A percentile compares a stretch with the other conserved stretches of the same genome.
Conservation (phyloP, 1,140 invertebrate genomes). For the Colletes gigas region DNA sequence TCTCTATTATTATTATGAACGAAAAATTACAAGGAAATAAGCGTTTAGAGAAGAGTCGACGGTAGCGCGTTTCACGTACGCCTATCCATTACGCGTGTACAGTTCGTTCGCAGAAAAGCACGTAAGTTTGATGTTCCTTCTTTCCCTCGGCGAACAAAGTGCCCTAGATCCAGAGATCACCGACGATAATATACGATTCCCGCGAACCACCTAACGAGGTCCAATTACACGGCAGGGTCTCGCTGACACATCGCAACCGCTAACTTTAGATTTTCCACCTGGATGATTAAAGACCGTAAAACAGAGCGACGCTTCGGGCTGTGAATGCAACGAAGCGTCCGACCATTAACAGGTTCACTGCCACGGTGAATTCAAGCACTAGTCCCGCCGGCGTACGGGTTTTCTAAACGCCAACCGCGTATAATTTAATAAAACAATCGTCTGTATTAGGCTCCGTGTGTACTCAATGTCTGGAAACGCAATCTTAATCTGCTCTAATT, state of each 20-base stretch:
- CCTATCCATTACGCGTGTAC: no score
- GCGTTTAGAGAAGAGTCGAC: no score
- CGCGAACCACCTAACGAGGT: conserved; percentile 6
- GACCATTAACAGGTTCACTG: neutral
- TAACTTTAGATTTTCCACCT: conserved; percentile 12
- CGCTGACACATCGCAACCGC: conserved; percentile 9
- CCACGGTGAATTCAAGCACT: no score
- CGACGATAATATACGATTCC: conserved; percentile 12
- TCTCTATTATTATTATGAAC: no score
- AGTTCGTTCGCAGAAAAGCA: no score
- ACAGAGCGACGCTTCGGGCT: neutral
- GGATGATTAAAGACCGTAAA: conserved; percentile 9
- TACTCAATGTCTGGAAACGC: no score
- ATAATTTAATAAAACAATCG: neutral
- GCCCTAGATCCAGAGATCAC: neutral
- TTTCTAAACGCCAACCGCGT: no score
- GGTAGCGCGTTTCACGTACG: no score
- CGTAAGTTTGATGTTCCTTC: neutral
- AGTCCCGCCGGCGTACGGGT: no score
- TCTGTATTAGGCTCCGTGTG: neutral
- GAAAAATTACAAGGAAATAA: no score
- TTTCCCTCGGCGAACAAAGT: neutral
- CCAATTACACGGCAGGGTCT: neutral
- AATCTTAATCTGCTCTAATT: no score
- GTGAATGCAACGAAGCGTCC: neutral